Percentiles rank a stretch among this genome's conserved stretches.
Conservation (phyloP, 2,888 invertebrate genomes). For the Standfussiana lucernea region DNA sequence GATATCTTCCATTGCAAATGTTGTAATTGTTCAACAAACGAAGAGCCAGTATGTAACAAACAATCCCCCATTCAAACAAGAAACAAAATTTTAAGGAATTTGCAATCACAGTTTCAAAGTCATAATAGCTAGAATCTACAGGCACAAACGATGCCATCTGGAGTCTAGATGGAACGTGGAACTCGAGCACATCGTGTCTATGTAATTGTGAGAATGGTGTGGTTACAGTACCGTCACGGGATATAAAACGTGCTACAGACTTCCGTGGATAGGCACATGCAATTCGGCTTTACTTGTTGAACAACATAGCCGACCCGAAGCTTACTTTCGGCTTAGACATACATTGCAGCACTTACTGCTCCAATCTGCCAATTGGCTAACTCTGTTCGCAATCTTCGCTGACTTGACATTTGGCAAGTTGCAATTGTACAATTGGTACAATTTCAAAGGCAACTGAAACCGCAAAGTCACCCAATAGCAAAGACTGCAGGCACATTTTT, state of each 20-base stretch:
- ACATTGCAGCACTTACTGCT: background rate
- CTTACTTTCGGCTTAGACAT: background rate
- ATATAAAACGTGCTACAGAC: background rate
- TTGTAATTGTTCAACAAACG: background rate
- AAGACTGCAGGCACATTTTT: background rate
- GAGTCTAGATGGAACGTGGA: background rate
- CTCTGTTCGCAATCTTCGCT: background rate
- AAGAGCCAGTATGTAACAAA: slow-evolving; percentile 41
- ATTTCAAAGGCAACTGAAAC: background rate
- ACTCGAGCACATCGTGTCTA: slow-evolving; percentile 10
- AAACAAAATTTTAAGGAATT: slow-evolving; percentile 48
- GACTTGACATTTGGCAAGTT: background rate
- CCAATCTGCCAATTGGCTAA: background rate
- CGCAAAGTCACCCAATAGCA: background rate
- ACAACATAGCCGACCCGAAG: background rate
- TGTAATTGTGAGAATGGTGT: background rate
- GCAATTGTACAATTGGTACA: no score
- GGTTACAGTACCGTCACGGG: background rate
- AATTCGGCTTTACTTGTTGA: background rate
- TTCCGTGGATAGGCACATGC: background rate
- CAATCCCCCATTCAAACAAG: slow-evolving; percentile 54
- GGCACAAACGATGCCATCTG: slow-evolving; percentile 9
- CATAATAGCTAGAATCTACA: background rate
- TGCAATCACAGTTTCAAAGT: slow-evolving; percentile 29
- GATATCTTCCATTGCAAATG: background rate